phyloP scores from a whole-genome alignment of 2,888 invertebrate genomes.

The Fissipunctia ypsillon region DNA sequence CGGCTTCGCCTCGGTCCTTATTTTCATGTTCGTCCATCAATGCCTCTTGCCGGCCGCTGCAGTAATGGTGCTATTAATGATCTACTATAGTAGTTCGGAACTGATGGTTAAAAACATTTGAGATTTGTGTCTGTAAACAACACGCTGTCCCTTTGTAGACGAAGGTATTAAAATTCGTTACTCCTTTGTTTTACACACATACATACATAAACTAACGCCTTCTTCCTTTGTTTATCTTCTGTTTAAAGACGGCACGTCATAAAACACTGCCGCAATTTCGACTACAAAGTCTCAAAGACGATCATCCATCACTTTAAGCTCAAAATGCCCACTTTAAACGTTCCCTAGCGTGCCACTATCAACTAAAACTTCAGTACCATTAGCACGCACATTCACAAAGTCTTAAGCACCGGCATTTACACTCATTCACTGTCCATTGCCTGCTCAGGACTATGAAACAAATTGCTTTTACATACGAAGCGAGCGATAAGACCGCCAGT shows the following conservation, averaged over 20 bases:
- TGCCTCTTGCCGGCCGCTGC: too few species aligned
- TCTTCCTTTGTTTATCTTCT: not conserved
- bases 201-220: not conserved
- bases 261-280: not conserved
- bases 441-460: conserved; percentile 25
- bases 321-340: conserved; percentile 8
- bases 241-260: not conserved
- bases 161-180: not conserved
- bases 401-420: conserved; percentile 8
- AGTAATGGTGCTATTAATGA: not conserved
- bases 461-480: conserved; percentile 44
- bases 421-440: conserved; percentile 50
- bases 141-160: not conserved
- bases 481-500: conserved; percentile 47
- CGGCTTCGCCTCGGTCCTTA: too few species aligned
- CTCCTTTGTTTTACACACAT: not conserved
- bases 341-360: conserved; percentile 15
- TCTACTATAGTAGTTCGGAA: not conserved
- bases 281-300: not conserved
- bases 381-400: conserved; percentile 24
- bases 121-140: not conserved
- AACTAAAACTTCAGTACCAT: conserved; percentile 30
- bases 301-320: conserved; percentile 23
- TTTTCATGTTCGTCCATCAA: too few species aligned
- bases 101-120: not conserved